Evolutionary conservation across 2,888 invertebrate genomes (phyloP), one percentile per base, ranked within the genome.

Genomic region (Eucera pruinosa): DNA sequence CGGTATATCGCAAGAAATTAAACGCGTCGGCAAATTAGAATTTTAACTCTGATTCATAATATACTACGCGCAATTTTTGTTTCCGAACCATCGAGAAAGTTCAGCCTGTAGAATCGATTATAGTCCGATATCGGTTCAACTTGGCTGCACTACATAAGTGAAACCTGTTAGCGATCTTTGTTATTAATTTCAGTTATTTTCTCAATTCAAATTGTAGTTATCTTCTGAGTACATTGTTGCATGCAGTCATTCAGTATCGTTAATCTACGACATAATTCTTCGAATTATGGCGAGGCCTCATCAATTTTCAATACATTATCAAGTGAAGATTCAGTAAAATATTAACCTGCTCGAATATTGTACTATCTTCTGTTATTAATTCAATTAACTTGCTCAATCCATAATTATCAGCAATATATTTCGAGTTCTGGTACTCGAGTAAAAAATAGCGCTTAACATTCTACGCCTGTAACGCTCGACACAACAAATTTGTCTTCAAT

Each of bases 161-260:
- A 52, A 47, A 64, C 62, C 39, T 48, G 67, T 30, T 47, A 15
- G 15, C 48, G 47, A 48, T 52, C 20, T 61, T 50, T 47, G 52
- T 57, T 52, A 60, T 73, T 69, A 65, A 58, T 77, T 69, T 55
- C 69, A 25, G n/a, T n/a, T n/a, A n/a, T n/a, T n/a, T n/a, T n/a
- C n/a, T n/a, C n/a, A n/a, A n/a, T n/a, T n/a, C 36, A 33, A 57
- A 69, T 75, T 66, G 61, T 36, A 5, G 36, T 54, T 4, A 61
- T 75, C 55, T 61, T 55, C 36, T 15, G 18, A 2, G 27, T 41
- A 23, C 25, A 20, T 13, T 43, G 43, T 25, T 25, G 60, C 39
- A 3, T 27, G 25, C 47, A 48, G 13, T 23, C 13, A 5, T 33
- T 15, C 27, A 27, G n/a, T 15, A 5, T 9, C 33, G 13, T 33